A percentile compares a stretch with the other conserved stretches of the same genome.
Evolutionary conservation across 2,113 vertebrate genomes (phyloP).

Genomic region (Maccullochella peelii): DNA sequence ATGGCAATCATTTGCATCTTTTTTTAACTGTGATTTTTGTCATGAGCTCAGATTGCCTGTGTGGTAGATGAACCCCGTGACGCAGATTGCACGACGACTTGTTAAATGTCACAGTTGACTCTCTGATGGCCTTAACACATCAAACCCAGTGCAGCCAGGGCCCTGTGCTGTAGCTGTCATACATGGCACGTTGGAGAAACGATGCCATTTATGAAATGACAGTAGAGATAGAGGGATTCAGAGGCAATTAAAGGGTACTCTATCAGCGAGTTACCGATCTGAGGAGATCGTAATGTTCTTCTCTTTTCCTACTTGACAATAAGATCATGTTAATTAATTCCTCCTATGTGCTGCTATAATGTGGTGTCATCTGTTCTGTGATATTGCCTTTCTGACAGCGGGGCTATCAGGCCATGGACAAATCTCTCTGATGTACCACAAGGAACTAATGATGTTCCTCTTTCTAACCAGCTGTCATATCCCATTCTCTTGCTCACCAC

Average conservation of each 20-base stretch:
- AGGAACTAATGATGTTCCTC: slow-evolving; percentile 75
- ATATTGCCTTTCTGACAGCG: slow-evolving; percentile 75
- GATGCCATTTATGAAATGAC: slow-evolving; percentile 64
- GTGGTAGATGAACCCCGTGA: slow-evolving; percentile 12
- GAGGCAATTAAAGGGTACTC: slow-evolving; percentile 73
- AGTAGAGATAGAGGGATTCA: slow-evolving; percentile 45
- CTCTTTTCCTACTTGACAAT: slow-evolving; percentile 72
- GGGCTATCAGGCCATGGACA: slow-evolving; percentile 67
- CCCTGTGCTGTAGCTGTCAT: slow-evolving; percentile 27
- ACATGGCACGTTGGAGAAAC: slow-evolving; percentile 56
- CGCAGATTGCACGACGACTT: slow-evolving; percentile 1
- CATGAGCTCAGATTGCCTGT: slow-evolving; percentile 11
- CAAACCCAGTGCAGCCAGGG: neutral
- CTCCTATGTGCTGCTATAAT: slow-evolving; percentile 71
- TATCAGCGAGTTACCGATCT: slow-evolving; percentile 73
- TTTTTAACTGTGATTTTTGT: slow-evolving; percentile 19
- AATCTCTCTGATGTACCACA: slow-evolving; percentile 65
- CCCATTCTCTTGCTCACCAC: slow-evolving; percentile 56
- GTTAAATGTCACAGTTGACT: slow-evolving; percentile 58
- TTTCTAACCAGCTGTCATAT: slow-evolving; percentile 76
- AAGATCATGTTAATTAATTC: slow-evolving; percentile 77
- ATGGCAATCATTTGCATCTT: slow-evolving; percentile 50
- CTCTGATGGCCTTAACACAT: slow-evolving; percentile 1
- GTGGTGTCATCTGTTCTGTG: slow-evolving; percentile 68
- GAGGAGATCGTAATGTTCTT: slow-evolving; percentile 54